These are phyloP conservation scores for Aurelia coerulea DNA, from an alignment of 30 jellyfish, hydroid and myxozoan genomes.

Conservation along the genomic window DNA sequence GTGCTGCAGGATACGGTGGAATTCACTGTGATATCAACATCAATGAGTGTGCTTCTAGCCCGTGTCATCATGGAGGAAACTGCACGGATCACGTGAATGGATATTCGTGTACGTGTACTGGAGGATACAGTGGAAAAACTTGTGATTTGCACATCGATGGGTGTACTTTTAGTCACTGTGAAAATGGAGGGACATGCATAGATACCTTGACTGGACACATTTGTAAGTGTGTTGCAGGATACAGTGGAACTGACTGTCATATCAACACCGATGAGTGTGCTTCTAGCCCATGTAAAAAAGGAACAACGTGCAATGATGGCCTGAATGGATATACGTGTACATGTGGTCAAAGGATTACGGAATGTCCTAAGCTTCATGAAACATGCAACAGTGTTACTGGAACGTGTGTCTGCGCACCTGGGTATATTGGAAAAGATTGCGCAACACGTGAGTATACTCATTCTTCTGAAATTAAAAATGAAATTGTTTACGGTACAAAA, in stretches of 20 bases:
- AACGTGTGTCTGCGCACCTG: slow-evolving; percentile 63
- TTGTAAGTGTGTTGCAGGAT: slow-evolving; percentile 62
- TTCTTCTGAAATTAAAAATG: background rate
- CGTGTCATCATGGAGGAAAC: too few relatives aligned
- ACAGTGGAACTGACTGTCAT: slow-evolving; percentile 31
- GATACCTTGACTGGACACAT: slow-evolving; percentile 41
- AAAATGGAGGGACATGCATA: slow-evolving; percentile 42
- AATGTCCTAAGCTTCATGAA: slow-evolving; percentile 34
- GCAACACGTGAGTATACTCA: slow-evolving; percentile 2
- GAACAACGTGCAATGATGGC: too few relatives aligned
- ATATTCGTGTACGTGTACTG: slow-evolving; percentile 20
- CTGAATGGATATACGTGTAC: too few relatives aligned
- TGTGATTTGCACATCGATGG: slow-evolving; percentile 42
- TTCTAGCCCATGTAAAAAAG: slow-evolving; percentile 15
- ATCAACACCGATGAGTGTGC: too few relatives aligned
- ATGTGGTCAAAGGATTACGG: background rate
- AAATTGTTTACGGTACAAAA: background rate
- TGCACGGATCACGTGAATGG: too few relatives aligned
- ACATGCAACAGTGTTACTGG: slow-evolving; percentile 58
- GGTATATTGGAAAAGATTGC: slow-evolving; percentile 67
- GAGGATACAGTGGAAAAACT: slow-evolving; percentile 60
- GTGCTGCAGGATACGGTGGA: too few relatives aligned
- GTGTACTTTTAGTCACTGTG: slow-evolving; percentile 55
- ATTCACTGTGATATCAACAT: too few relatives aligned
- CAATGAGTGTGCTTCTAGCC: too few relatives aligned